Percentiles rank a stretch among this genome's conserved stretches.
Evolutionary conservation across 1,140 invertebrate species (phyloP).

Genomic region (Calliphora vicina): DNA sequence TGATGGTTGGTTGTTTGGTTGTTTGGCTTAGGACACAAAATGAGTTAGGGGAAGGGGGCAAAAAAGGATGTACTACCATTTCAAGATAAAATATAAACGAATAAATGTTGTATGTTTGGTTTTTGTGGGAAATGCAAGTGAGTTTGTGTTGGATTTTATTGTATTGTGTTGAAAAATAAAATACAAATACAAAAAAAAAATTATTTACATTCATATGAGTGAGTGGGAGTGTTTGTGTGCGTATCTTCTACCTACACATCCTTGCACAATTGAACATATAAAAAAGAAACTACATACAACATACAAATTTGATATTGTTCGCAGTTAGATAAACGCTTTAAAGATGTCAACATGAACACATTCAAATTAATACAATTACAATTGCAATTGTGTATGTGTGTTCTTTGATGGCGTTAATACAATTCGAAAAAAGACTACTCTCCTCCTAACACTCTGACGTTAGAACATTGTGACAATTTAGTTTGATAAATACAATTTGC

Average conservation of each 20-base stretch:
- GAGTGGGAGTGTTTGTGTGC: too few species aligned
- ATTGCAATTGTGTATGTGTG: not conserved
- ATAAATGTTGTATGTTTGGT: conserved; percentile 1
- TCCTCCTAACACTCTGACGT: too few species aligned
- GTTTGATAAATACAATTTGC: too few species aligned
- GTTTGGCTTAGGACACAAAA: not conserved
- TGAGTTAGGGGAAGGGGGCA: too few species aligned
- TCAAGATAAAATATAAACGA: not conserved
- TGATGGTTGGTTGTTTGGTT: not conserved
- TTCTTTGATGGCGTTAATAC: too few species aligned
- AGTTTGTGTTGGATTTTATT: not conserved
- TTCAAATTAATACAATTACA: not conserved
- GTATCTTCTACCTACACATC: too few species aligned
- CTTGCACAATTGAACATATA: not conserved
- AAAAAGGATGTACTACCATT: too few species aligned
- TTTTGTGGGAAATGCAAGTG: not conserved
- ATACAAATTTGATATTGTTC: conserved; percentile 21
- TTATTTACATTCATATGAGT: not conserved
- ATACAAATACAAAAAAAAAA: conserved; percentile 16
- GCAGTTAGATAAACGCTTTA: conserved; percentile 15
- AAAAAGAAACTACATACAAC: too few species aligned
- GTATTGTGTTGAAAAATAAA: not conserved
- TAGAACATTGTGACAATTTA: too few species aligned
- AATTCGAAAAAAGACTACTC: too few species aligned
- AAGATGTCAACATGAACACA: conserved; percentile 15